phyloP scores from a whole-genome alignment of 2,888 invertebrate species.

The Amblyjoppa proteus region DNA sequence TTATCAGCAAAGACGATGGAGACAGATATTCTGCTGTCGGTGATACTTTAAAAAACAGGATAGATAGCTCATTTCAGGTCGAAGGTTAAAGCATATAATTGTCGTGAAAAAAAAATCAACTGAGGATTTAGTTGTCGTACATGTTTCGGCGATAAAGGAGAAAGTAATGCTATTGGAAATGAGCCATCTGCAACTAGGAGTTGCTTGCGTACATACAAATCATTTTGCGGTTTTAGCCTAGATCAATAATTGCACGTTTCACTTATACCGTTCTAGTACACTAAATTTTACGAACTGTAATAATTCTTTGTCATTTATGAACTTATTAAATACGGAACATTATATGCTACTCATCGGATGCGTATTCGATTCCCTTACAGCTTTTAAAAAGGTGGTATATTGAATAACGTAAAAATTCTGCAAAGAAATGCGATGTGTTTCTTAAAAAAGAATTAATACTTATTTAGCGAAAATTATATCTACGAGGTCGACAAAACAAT shows the following conservation, averaged over 20 bases:
- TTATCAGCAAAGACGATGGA: background rate
- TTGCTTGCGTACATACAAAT: constrained; percentile 28
- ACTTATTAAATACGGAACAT: background rate
- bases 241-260: background rate
- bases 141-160: constrained; percentile 34
- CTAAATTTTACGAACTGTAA: background rate
- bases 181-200: constrained; percentile 13
- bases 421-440: background rate
- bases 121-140: constrained; percentile 30
- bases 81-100: constrained; percentile 35
- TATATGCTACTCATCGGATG: background rate
- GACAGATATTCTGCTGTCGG: constrained; percentile 30
- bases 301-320: background rate
- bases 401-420: background rate
- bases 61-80: background rate
- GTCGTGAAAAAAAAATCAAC: constrained; percentile 24
- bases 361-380: background rate
- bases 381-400: too few species aligned
- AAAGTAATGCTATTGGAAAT: constrained; percentile 26
- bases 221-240: constrained; percentile 25
- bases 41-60: constrained; percentile 32
- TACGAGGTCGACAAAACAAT: too few species aligned
- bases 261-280: background rate
- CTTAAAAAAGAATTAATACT: background rate
- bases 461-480: background rate